Evolutionary conservation across 2,113 vertebrate species (phyloP), one percentile per base, ranked within the genome.

Genomic region (Carettochelys insculpta): DNA sequence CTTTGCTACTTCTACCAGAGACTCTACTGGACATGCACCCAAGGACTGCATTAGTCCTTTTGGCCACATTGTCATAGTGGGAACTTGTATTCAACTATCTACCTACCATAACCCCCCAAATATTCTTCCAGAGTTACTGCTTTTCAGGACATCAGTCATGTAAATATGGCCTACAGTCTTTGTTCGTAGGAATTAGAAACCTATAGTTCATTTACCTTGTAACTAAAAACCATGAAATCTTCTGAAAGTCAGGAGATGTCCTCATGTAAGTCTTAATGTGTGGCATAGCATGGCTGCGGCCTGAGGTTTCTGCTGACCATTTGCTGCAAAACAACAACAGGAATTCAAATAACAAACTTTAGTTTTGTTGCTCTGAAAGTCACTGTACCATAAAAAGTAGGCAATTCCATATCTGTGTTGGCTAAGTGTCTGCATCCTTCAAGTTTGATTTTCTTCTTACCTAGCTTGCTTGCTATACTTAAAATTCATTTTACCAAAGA

Each of bases 191-290:
- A 83, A 80, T 6, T 14, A 81, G 16, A 92, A 20, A 50, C n/a
- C 11, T 50, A 53, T 5, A 34, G 19, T 53, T 75, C 53, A 25
- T 75, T 95, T 97, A 98, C 99, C 99, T 99, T 85, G 99, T 99
- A 87, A 99, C 98, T 8, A 99, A 97, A 95, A 99, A 99, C 99
- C 99, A 99, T 6, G 99, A 98, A 5, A 99, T 98, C 94, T 98
- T 95, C 86, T 97, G 97, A 96, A 98, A 99, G 97, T 99, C 99
- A 78, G 98, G 98, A 27, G 99, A 99, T 1, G 92, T 84, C 93
- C 99, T 98, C 98, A 99, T 98, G 76, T 99, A 99, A 0, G 99
- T 99, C 97, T 99, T 99, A 90, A 99, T 99, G 94, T 99, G 99
- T 29, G 99, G 99, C 96, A 99, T 99, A 29, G 99, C 99, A 1